These are phyloP conservation scores for Cetonia aurata DNA, from an alignment of 2,888 invertebrate genomes.

Conservation along the genomic window DNA sequence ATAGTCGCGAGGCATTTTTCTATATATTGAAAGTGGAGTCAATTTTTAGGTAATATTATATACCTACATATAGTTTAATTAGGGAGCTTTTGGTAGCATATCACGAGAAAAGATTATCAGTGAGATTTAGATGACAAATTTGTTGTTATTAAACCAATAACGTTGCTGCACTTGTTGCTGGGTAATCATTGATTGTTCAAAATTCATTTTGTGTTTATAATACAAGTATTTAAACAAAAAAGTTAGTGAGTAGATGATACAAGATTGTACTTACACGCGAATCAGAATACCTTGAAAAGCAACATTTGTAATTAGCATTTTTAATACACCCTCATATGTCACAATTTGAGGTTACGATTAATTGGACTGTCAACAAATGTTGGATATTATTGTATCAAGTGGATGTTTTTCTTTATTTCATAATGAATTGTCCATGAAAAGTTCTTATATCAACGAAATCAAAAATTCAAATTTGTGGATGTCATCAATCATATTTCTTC, in stretches of 20 bases:
- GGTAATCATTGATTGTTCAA: background rate
- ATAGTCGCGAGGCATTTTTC: conserved; percentile 1
- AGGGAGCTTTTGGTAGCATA: conserved; percentile 25
- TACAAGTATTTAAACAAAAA: background rate
- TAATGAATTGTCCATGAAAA: too few species aligned
- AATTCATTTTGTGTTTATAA: conserved; percentile 5
- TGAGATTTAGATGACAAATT: background rate
- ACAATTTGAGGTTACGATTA: too few species aligned
- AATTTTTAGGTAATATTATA: conserved; percentile 37
- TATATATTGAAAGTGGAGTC: conserved; percentile 15
- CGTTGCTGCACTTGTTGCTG: background rate
- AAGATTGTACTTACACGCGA: background rate
- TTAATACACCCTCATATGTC: too few species aligned
- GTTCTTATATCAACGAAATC: too few species aligned
- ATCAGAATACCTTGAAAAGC: too few species aligned
- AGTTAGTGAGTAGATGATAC: background rate
- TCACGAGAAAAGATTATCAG: conserved; percentile 5
- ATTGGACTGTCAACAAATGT: too few species aligned
- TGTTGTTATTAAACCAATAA: background rate
- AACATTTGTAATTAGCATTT: too few species aligned
- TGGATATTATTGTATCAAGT: too few species aligned
- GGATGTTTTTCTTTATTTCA: too few species aligned
- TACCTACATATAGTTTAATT: background rate
- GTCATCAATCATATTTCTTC: too few species aligned
- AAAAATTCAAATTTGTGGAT: too few species aligned